A percentile compares a stretch with the other conserved stretches of the same genome.
Evolutionary conservation across 2,113 vertebrate species (phyloP).

Genomic region (Pavo muticus): DNA sequence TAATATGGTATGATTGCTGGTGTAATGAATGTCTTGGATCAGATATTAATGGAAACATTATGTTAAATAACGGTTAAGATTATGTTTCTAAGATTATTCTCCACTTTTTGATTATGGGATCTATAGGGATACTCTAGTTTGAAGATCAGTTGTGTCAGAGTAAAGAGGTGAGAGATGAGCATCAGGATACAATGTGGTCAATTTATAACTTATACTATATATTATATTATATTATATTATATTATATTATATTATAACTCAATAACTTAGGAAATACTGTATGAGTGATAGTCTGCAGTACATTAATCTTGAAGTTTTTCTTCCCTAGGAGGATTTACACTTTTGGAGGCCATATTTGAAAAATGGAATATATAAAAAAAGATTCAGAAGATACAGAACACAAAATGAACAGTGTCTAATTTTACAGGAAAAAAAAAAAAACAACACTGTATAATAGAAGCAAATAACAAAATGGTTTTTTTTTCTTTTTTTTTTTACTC

Average conservation of each 20-base stretch:
- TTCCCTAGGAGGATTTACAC: background rate
- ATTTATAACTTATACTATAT: background rate
- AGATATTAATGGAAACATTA: background rate
- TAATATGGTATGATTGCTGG: background rate
- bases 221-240: too few species aligned
- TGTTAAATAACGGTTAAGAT: background rate
- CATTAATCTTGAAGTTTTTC: background rate
- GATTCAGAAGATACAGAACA: background rate
- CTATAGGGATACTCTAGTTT: too few species aligned
- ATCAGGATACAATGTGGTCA: background rate
- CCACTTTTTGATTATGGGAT: background rate
- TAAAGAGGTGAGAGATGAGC: background rate
- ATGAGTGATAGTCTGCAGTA: background rate
- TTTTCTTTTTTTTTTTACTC: background rate
- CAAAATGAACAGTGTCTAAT: background rate
- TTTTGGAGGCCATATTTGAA: background rate
- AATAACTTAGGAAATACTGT: background rate
- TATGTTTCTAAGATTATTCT: background rate
- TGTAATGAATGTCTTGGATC: background rate
- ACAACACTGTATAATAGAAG: background rate
- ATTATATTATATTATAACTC: too few species aligned
- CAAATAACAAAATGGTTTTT: background rate
- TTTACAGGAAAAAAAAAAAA: background rate
- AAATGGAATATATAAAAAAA: background rate
- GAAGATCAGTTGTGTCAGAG: background rate